A percentile compares a stretch with the other conserved stretches of the same genome.
Evolutionary conservation across 1,140 invertebrate genomes (phyloP).

Genomic region (Lordiphosa clarofinis): DNA sequence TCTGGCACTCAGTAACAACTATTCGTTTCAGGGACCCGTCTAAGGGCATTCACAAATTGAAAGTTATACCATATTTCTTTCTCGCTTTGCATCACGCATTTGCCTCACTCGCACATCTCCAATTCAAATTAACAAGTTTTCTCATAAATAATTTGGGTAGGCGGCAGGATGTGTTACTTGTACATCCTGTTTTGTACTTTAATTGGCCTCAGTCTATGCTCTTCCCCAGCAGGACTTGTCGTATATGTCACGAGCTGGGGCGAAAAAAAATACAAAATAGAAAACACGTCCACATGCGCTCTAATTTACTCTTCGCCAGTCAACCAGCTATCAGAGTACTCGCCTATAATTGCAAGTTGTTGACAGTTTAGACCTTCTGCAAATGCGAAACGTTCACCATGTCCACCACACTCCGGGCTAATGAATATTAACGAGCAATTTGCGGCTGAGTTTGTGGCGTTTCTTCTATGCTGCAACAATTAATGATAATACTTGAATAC

Average conservation of each 20-base stretch:
- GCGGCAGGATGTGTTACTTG: conserved; percentile 14
- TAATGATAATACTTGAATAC: conserved; percentile 11
- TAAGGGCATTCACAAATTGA: no score
- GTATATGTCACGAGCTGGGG: not conserved
- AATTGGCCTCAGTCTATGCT: conserved; percentile 3
- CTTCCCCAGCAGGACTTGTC: not conserved
- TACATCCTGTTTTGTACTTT: conserved; percentile 13
- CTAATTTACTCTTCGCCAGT: conserved; percentile 7
- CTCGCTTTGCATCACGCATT: not conserved
- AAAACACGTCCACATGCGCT: conserved; percentile 8
- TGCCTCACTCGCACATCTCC: conserved; percentile 1
- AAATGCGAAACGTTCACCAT: conserved; percentile 3
- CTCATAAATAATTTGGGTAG: conserved; percentile 15
- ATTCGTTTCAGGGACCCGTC: no score
- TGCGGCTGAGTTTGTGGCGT: conserved; percentile 7
- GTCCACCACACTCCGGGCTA: conserved; percentile 3
- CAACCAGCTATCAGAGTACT: not conserved
- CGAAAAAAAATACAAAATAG: conserved; percentile 1
- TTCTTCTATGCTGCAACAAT: conserved; percentile 12
- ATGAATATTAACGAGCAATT: conserved; percentile 15
- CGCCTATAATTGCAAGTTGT: conserved; percentile 12
- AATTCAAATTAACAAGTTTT: conserved; percentile 6
- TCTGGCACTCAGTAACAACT: no score
- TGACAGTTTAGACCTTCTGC: conserved; percentile 11
- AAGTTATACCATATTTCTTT: no score